Percentiles rank a stretch among this genome's conserved stretches.
These are phyloP conservation scores for Nothobranchius furzeri DNA, from an alignment of 2,113 vertebrate species.

Conservation along the genomic window DNA sequence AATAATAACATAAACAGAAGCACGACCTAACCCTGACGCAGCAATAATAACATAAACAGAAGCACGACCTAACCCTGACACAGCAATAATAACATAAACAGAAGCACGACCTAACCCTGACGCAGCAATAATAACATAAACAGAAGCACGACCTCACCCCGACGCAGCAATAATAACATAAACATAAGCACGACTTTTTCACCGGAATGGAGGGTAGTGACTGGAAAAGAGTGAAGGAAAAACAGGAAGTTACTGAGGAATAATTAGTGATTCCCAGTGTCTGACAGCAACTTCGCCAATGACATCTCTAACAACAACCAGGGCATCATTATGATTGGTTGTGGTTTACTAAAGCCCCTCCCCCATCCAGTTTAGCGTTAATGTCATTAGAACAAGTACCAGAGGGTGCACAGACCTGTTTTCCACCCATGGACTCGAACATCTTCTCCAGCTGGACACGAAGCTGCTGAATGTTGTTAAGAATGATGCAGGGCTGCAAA, in stretches of 20 bases:
- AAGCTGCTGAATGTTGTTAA: constrained; percentile 97
- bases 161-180: constrained; percentile 5
- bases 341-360: background rate
- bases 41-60: no score
- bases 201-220: constrained; percentile 10
- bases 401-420: constrained; percentile 83
- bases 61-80: no score
- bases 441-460: constrained; percentile 97
- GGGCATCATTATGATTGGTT: constrained; percentile 6
- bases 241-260: constrained; percentile 9
- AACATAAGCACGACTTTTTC: constrained; percentile 3
- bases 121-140: no score
- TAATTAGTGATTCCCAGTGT: constrained; percentile 3
- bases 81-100: no score
- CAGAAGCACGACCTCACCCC: no score
- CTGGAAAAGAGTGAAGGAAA: constrained; percentile 15
- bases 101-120: no score
- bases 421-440: constrained; percentile 99
- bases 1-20: no score
- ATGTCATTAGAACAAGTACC: background rate
- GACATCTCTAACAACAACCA: constrained; percentile 24
- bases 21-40: no score
- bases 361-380: background rate
- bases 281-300: no score
- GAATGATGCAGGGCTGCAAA: constrained; percentile 91